Evolutionary conservation across 2,797 vertebrate species (phyloP).

Genomic region (Tenualosa ilisha): DNA sequence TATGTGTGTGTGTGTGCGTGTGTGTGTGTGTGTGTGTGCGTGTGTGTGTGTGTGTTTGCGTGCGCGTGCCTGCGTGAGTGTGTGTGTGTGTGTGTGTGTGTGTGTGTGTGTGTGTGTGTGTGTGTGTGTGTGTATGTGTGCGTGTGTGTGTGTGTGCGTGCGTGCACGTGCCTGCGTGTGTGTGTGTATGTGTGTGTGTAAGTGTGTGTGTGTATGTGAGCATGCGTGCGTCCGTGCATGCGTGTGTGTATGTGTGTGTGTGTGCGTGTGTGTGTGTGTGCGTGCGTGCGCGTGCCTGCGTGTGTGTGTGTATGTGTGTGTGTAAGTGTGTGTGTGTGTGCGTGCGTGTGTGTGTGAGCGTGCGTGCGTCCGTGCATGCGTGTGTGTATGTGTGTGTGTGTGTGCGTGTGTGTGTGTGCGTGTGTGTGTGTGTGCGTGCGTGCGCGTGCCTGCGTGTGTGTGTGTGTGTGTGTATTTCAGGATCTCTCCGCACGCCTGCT

Average conservation of each 20-base stretch:
- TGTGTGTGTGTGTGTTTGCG: background rate
- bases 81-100: background rate
- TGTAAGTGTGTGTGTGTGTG: no score
- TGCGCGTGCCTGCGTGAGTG: no score
- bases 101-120: background rate
- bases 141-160: background rate
- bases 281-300: no score
- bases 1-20: no score
- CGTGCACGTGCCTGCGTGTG: background rate
- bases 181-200: conserved; percentile 10
- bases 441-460: background rate
- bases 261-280: no score
- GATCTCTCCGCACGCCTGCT: conserved; percentile 94
- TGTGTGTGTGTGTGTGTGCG: no score
- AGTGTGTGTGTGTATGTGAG: no score
- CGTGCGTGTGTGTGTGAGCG: background rate
- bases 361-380: background rate
- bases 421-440: background rate
- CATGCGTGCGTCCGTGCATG: no score
- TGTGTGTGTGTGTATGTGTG: background rate
- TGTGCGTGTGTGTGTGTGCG: background rate
- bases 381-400: background rate
- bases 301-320: no score
- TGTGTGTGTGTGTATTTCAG: conserved; percentile 62
- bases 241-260: no score